Percentiles rank a stretch among this genome's conserved stretches.
These are phyloP conservation scores for Caenorhabditis becei DNA, from an alignment of 2,888 invertebrate genomes.

Conservation along the genomic window DNA sequence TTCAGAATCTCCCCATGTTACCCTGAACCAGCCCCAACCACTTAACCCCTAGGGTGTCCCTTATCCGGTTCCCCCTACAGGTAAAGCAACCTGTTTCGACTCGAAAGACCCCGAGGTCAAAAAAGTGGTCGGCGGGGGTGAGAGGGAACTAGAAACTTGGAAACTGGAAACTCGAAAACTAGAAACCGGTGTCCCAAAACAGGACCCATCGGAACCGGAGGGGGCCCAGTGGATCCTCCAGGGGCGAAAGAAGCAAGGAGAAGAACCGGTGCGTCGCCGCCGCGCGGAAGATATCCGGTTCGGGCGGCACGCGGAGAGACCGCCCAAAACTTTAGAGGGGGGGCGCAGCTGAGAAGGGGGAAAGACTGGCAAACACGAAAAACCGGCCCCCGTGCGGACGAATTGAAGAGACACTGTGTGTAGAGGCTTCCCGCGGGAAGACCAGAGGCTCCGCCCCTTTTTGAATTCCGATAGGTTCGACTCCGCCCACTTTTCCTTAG, in stretches of 20 bases:
- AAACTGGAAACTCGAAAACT: conserved; percentile 31
- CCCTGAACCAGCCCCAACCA: too few species aligned
- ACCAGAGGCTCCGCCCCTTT: conserved; percentile 2
- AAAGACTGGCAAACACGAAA: conserved; percentile 52
- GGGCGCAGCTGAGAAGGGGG: conserved; percentile 8
- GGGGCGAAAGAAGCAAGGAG: conserved; percentile 22
- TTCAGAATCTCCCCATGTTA: not conserved
- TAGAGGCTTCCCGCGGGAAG: not conserved
- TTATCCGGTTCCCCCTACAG: conserved; percentile 15
- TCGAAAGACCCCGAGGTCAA: conserved; percentile 2
- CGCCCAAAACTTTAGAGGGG: not conserved
- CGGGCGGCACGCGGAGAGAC: not conserved
- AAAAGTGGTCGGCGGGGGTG: conserved; percentile 2
- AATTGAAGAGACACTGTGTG: not conserved
- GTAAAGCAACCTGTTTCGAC: conserved; percentile 51
- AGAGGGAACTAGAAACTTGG: conserved; percentile 18
- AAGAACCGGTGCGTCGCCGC: conserved; percentile 36
- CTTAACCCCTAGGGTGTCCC: too few species aligned
- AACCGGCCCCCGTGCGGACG: conserved; percentile 33
- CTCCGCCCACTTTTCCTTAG: not conserved
- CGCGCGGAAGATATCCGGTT: conserved; percentile 35
- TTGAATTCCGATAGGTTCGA: conserved; percentile 3
- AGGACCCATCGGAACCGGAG: not conserved
- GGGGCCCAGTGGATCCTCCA: too few species aligned
- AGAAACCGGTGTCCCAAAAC: conserved; percentile 39